Evolutionary conservation across 2,888 invertebrate species (phyloP), one percentile per base, ranked within the genome.

Genomic region (Monopis laevigella): DNA sequence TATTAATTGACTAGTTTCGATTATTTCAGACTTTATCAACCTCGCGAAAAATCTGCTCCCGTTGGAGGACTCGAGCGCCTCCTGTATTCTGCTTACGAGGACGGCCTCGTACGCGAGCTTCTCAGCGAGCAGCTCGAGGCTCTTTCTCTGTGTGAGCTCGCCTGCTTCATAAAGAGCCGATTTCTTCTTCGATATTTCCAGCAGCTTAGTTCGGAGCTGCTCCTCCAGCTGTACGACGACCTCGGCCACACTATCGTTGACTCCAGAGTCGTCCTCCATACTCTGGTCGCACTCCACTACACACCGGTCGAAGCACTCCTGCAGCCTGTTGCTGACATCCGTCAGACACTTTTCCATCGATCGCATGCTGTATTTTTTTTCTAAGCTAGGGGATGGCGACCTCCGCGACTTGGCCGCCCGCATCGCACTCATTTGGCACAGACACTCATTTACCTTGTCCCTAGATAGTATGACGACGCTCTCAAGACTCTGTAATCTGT

Each of bases 61-160:
- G 51, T 84, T 82, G 14, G 83, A 82, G 28, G 84, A 80, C 43
- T 81, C 77, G 39, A 88, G 74, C 38, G 88, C 88, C 61, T 88
- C 87, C 51, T 87, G 85, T 48, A 89, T 84, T 54, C 87, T 82
- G 46, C 86, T 83, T 44, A 89, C 84, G 43, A 89, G 82, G 16
- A 91, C 86, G 43, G 89, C 88, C 69, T 93, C 92, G 61, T 88
- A 92, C 0, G 92, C 91, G 13, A 92, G 80, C 56, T 91, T 88
- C 64, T 92, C 92, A 1, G 92, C 91, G 42, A 91, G 69, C 41
- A 92, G 78, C 55, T 89, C 87, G 47, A 89, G 68, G 56, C 86
- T 87, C 48, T 86, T 86, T 35, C 84, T 82, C 44, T 84, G 84
- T 41, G 89, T 87, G 47, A 90, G 77, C 54, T 88, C 85, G 43